Percentiles rank a stretch among this genome's conserved stretches.
phyloP scores from a whole-genome alignment of 2,888 invertebrate genomes.

The Drosophila recens region DNA sequence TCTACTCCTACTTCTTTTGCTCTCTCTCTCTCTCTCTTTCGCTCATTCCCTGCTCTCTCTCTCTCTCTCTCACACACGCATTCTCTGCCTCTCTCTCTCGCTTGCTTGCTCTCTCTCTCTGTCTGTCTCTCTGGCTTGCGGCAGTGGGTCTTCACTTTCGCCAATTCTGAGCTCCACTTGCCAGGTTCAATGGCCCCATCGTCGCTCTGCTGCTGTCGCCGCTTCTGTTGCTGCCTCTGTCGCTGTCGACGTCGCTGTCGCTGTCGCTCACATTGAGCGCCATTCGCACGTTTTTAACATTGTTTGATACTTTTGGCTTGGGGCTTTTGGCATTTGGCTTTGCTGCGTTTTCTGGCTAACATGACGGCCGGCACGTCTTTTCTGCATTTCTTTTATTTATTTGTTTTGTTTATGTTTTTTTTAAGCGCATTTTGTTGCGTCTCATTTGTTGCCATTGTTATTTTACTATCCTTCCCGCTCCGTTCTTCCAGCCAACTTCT shows the following conservation, averaged over 20 bases:
- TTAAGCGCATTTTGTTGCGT: constrained; percentile 32
- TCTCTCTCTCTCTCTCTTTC: constrained; percentile 10
- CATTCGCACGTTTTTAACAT: constrained; percentile 75
- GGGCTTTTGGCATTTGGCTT: constrained; percentile 27
- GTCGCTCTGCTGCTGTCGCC: constrained; percentile 39
- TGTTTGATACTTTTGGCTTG: constrained; percentile 36
- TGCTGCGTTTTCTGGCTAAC: constrained; percentile 22
- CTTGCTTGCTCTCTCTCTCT: constrained; percentile 7
- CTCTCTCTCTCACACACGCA: constrained; percentile 15
- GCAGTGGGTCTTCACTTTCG: constrained; percentile 83
- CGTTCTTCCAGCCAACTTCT: not conserved
- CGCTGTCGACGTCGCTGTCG: constrained; percentile 24
- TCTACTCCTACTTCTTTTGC: constrained; percentile 26
- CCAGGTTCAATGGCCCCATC: constrained; percentile 75
- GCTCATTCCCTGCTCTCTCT: constrained; percentile 18
- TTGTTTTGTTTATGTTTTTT: constrained; percentile 46
- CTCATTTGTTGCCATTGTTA: constrained; percentile 13
- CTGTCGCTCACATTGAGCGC: constrained; percentile 54
- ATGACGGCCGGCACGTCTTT: constrained; percentile 26
- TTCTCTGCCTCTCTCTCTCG: constrained; percentile 14
- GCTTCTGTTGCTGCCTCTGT: constrained; percentile 4
- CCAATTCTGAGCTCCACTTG: constrained; percentile 81
- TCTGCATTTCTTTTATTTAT: constrained; percentile 52
- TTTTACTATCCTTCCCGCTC: not conserved
- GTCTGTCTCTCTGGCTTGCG: constrained; percentile 66